A percentile compares a stretch with the other conserved stretches of the same genome.
Conservation (phyloP, 2,797 vertebrate genomes). For the Crenuchus spilurus region DNA sequence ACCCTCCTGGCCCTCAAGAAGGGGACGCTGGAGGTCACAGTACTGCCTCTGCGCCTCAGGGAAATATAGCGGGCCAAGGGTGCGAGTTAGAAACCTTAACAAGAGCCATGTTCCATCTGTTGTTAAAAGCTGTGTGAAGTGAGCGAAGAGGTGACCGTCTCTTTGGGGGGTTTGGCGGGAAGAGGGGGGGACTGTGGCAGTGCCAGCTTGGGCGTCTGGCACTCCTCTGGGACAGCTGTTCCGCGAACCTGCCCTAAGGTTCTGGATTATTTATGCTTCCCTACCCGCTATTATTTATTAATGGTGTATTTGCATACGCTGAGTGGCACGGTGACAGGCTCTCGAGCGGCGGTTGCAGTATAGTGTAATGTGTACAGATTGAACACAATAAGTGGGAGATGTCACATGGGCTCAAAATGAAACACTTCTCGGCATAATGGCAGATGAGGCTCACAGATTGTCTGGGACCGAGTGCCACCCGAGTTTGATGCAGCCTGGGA, state of each 20-base stretch:
- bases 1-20: slow-evolving; percentile 64
- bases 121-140: slow-evolving; percentile 62
- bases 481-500: slow-evolving; percentile 33
- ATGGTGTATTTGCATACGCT: slow-evolving; percentile 73
- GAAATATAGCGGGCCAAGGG: slow-evolving; percentile 68
- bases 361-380: slow-evolving; percentile 61
- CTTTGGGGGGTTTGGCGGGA: slow-evolving; percentile 63
- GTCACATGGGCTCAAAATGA: slow-evolving; percentile 59
- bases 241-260: slow-evolving; percentile 58
- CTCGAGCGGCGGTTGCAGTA: slow-evolving; percentile 54
- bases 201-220: slow-evolving; percentile 55
- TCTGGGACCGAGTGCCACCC: slow-evolving; percentile 36
- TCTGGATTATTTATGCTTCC: slow-evolving; percentile 70
- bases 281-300: slow-evolving; percentile 70
- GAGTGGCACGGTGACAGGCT: slow-evolving; percentile 59
- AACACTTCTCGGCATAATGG: slow-evolving; percentile 52
- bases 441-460: slow-evolving; percentile 52
- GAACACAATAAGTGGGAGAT: slow-evolving; percentile 62
- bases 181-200: slow-evolving; percentile 53
- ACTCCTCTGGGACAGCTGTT: slow-evolving; percentile 66
- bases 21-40: slow-evolving; percentile 63
- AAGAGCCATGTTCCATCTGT: slow-evolving; percentile 71
- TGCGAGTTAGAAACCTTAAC: slow-evolving; percentile 69
- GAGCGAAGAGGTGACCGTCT: slow-evolving; percentile 65
- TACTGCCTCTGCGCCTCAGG: slow-evolving; percentile 66